These are phyloP conservation scores for Zhuqinia jingwanae DNA, from an alignment of 2,888 invertebrate genomes.

Conservation along the genomic window DNA sequence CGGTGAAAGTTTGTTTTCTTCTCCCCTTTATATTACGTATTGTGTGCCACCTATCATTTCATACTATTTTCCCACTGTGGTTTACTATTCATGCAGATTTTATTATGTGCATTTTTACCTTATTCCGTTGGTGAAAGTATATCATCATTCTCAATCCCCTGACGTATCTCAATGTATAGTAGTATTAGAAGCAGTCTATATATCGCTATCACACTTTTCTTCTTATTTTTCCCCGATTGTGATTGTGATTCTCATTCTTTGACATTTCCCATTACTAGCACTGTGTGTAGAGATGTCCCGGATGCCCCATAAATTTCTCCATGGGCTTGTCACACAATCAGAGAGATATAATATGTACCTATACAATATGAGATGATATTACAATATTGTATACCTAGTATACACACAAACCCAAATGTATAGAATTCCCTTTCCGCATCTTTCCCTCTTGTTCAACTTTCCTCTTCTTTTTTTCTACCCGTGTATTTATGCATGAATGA, in stretches of 20 bases:
- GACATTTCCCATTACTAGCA: constrained; percentile 48
- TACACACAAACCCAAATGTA: neutral
- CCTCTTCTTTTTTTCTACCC: neutral
- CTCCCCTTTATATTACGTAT: neutral
- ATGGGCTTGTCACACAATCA: constrained; percentile 50
- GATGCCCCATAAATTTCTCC: constrained; percentile 60
- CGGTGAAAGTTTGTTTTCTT: neutral
- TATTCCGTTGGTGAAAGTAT: neutral
- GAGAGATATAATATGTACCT: too few relatives aligned
- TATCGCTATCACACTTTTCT: neutral
- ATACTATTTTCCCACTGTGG: neutral
- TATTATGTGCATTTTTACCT: constrained; percentile 24
- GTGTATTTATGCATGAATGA: constrained; percentile 48
- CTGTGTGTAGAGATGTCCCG: constrained; percentile 40
- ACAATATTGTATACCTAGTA: constrained; percentile 18
- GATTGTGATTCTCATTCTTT: constrained; percentile 27
- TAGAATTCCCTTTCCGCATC: constrained; percentile 17
- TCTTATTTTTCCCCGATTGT: neutral
- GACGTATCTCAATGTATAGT: neutral
- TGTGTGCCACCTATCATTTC: constrained; percentile 3
- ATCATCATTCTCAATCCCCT: constrained; percentile 11
- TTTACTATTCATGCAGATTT: constrained; percentile 32
- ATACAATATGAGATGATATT: constrained; percentile 10
- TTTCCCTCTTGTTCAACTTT: neutral
- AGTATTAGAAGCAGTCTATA: too few relatives aligned